These are phyloP conservation scores for Prinia subflava DNA, from an alignment of 2,113 vertebrate genomes.

Conservation along the genomic window DNA sequence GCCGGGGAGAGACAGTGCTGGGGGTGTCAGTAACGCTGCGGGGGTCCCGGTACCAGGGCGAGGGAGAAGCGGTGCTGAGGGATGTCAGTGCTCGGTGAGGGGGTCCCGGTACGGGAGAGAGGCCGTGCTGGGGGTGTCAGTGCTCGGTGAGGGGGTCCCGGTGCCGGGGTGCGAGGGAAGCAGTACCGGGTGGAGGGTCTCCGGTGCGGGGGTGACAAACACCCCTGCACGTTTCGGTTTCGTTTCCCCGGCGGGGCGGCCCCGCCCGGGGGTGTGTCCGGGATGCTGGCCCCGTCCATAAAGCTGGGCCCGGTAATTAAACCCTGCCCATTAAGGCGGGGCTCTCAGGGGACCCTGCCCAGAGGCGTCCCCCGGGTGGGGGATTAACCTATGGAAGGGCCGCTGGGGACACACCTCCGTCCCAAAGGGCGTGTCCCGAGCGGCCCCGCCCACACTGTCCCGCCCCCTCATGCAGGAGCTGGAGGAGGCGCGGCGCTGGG, in stretches of 20 bases:
- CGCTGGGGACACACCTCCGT: no score
- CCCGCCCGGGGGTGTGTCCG: neutral
- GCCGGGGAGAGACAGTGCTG: no score
- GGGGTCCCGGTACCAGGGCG: neutral
- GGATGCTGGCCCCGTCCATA: fast-evolving
- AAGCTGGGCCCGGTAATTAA: neutral
- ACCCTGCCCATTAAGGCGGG: neutral
- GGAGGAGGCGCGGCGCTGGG: neutral
- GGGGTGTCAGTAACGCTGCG: neutral
- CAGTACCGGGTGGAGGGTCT: neutral
- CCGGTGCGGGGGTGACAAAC: neutral
- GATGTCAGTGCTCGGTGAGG: no score
- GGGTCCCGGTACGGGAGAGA: neutral
- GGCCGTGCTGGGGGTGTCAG: neutral
- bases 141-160: neutral
- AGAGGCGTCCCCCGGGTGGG: fast-evolving
- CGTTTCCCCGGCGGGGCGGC: neutral
- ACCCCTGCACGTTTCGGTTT: neutral
- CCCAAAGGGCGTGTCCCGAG: neutral
- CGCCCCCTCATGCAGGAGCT: slow-evolving; percentile 53
- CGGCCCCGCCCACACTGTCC: neutral
- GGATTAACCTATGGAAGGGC: no score
- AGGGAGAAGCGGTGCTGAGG: neutral
- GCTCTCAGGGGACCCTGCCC: neutral
- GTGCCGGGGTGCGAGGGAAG: neutral